Percentiles rank a stretch among this genome's conserved stretches.
Conservation (phyloP, 2,888 invertebrate species). For the Pimpla rufipes region DNA sequence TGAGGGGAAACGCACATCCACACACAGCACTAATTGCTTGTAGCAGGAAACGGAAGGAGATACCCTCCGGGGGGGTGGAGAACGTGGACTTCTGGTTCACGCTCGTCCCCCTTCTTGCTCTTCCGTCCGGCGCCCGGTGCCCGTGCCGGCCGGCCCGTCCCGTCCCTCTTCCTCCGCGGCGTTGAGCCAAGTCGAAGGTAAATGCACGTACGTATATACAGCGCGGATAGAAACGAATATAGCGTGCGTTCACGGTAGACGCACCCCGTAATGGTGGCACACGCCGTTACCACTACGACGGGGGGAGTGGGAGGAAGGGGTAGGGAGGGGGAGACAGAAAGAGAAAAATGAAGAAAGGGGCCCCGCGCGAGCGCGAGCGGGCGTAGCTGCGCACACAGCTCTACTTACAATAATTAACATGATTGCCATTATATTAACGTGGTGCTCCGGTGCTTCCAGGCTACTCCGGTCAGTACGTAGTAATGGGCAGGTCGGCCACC, state of each 20-base stretch:
- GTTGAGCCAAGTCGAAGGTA: constrained; percentile 31
- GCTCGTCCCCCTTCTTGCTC: constrained; percentile 67
- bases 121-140: constrained; percentile 61
- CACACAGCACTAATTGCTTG: constrained; percentile 75
- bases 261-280: constrained; percentile 83
- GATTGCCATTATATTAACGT: constrained; percentile 83
- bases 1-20: constrained; percentile 38
- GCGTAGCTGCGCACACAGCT: constrained; percentile 75
- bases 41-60: constrained; percentile 73
- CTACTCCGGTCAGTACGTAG: constrained; percentile 66
- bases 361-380: constrained; percentile 66
- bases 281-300: constrained; percentile 80
- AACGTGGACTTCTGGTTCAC: constrained; percentile 76
- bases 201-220: constrained; percentile 31
- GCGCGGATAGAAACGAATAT: constrained; percentile 77
- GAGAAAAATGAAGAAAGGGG: constrained; percentile 3
- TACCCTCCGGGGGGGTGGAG: constrained; percentile 61
- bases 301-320: constrained; percentile 19
- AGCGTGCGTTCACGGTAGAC: constrained; percentile 84
- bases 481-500: constrained; percentile 75
- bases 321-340: constrained; percentile 19
- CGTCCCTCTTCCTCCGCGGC: constrained; percentile 38
- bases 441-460: constrained; percentile 70
- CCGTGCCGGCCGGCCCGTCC: constrained; percentile 54
- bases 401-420: constrained; percentile 84